Evolutionary conservation across 2,888 invertebrate species (phyloP), one percentile per base, ranked within the genome.

Genomic region (Podabrus alpinus): DNA sequence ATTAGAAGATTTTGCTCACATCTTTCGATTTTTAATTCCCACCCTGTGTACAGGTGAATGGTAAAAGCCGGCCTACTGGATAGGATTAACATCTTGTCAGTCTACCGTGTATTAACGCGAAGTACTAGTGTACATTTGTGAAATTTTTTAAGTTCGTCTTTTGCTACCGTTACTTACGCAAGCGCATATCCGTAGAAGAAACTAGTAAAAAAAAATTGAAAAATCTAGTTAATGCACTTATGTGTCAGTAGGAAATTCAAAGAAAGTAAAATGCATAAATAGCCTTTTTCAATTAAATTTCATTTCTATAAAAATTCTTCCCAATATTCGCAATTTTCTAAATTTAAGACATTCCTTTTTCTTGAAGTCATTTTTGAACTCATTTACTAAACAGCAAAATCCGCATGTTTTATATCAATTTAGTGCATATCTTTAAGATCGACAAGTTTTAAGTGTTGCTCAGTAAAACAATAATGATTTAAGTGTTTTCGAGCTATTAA

Each of bases 41-140:
- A 84, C 84, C 85, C 85, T 79, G 77, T 81, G 80, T 79, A 77
- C 80, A 82, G 83, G 85, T 84, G 85, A 85, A 82, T 81, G 85
- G 84, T 72, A 81, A 79, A 78, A 78, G 76, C 79, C 81, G 79
- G 79, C 80, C 80, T 80, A 72, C 80, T 80, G 77, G 81, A 82
- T 81, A 81, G 79, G 19, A 64, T 64, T 81, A 79, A 80, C 82
- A 75, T 79, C 80, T 79, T 76, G 80, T 82, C 83, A 85, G 84
- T 85, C 79, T 81, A 78, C 79, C 83, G 82, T 80, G 79, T 82
- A 82, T 82, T 82, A 82, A 82, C 79, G 77, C 79, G 83, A 84
- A 84, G 83, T 83, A 82, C 83, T 81, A 82, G 80, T 80, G 77
- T 74, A 74, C 59, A 69, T 77, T 74, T 69, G 73, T 72, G 77